Percentiles rank a stretch among this genome's conserved stretches.
Conservation (phyloP, 2,888 invertebrate species). For the Eledone cirrhosa region DNA sequence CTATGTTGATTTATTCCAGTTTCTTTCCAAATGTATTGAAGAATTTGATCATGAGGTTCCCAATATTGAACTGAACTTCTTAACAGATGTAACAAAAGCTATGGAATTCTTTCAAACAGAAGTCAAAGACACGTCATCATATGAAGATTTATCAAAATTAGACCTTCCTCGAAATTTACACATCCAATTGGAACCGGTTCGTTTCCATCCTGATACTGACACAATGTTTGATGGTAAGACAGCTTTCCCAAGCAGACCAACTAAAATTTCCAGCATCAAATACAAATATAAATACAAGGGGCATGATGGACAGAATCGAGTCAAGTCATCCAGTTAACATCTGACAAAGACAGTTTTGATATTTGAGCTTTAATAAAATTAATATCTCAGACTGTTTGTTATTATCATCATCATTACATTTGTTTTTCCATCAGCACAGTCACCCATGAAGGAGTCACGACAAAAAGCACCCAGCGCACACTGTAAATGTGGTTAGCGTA, state of each 20-base stretch:
- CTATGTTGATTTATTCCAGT: slow-evolving; percentile 43
- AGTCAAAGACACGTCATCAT: slow-evolving; percentile 49
- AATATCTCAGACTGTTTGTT: too few species aligned
- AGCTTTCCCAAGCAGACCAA: slow-evolving; percentile 86
- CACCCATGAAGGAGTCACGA: too few species aligned
- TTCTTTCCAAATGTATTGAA: slow-evolving; percentile 77
- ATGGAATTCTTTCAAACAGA: slow-evolving; percentile 54
- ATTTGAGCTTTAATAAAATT: too few species aligned
- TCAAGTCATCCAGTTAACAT: background rate
- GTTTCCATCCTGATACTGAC: slow-evolving; percentile 85
- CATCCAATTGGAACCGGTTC: slow-evolving; percentile 80
- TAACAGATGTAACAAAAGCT: slow-evolving; percentile 74
- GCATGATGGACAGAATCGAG: slow-evolving; percentile 3
- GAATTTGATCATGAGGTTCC: slow-evolving; percentile 82
- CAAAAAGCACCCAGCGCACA: too few species aligned
- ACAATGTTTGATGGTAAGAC: slow-evolving; percentile 78
- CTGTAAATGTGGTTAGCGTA: too few species aligned
- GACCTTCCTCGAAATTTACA: slow-evolving; percentile 89
- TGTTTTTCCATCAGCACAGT: too few species aligned
- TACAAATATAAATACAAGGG: slow-evolving; percentile 78
- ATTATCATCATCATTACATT: too few species aligned
- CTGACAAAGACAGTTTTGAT: too few species aligned
- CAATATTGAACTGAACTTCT: slow-evolving; percentile 80
- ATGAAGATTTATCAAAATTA: slow-evolving; percentile 56
- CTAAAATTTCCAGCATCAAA: slow-evolving; percentile 84